Conservation (phyloP, 2,888 invertebrate genomes). For the Gortyna flavago region DNA sequence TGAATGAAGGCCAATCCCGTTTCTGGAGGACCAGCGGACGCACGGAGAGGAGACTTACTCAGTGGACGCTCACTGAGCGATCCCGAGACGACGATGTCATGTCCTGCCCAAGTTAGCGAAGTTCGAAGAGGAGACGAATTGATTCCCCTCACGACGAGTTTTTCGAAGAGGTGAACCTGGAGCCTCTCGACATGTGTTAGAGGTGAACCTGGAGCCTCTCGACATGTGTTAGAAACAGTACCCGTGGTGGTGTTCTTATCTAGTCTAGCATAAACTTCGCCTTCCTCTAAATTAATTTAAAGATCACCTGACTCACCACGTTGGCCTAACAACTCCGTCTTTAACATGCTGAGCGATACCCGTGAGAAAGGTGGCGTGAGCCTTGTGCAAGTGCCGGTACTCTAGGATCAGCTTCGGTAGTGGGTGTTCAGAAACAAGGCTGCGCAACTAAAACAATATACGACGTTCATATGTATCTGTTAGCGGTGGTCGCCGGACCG, state of each 20-base stretch:
- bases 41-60: not conserved
- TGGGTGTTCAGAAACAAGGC: constrained; percentile 79
- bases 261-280: not conserved
- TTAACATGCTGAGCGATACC: constrained; percentile 83
- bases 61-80: not conserved
- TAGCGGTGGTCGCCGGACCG: no score
- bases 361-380: constrained; percentile 85
- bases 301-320: constrained; percentile 77
- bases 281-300: not conserved
- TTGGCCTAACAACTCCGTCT: constrained; percentile 79
- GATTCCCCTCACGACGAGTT: not conserved
- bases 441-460: constrained; percentile 76
- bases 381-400: constrained; percentile 86
- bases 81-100: not conserved
- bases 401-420: constrained; percentile 85
- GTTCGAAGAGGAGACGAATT: not conserved
- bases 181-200: not conserved
- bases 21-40: not conserved
- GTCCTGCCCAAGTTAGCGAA: not conserved
- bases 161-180: not conserved
- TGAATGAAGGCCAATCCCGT: no score
- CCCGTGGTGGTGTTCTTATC: not conserved
- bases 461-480: not conserved
- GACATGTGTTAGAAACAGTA: not conserved
- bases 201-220: not conserved